Conservation (phyloP, 2,113 vertebrate species). For the Psilopogon haemacephalus region DNA sequence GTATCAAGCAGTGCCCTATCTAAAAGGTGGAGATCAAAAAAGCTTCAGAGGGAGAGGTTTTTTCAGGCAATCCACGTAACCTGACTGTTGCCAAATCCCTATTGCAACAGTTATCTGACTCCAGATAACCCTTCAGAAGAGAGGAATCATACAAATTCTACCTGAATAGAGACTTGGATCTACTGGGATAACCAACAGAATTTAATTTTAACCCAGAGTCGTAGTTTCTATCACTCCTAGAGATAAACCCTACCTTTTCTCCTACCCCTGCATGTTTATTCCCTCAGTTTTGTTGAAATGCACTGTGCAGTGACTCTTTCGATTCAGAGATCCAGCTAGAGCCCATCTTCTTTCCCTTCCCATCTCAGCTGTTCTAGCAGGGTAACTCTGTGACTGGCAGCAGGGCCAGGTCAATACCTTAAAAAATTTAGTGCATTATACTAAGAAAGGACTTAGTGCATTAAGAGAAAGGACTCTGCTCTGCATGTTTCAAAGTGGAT, state of each 20-base stretch:
- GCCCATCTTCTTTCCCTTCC: background rate
- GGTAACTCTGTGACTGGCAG: background rate
- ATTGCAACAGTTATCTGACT: background rate
- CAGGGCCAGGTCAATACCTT: background rate
- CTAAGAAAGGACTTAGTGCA: background rate
- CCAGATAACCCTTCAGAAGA: background rate
- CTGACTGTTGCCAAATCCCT: background rate
- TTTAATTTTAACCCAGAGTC: background rate
- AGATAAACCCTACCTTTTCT: background rate
- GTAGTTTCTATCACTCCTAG: background rate
- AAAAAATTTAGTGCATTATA: background rate
- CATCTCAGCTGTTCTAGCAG: background rate
- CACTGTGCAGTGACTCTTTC: background rate
- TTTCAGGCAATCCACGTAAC: background rate
- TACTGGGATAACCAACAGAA: background rate
- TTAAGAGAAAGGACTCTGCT: background rate
- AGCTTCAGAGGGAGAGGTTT: background rate
- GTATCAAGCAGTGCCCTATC: background rate
- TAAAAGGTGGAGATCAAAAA: background rate
- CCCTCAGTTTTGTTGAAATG: background rate
- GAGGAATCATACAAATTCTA: background rate
- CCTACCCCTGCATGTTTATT: background rate
- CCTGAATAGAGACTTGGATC: background rate
- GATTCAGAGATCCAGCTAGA: background rate
- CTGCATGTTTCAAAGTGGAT: background rate